Percentiles rank a stretch among this genome's conserved stretches.
Conservation (phyloP, 2,113 vertebrate genomes). For the Phyllostomus hastatus region DNA sequence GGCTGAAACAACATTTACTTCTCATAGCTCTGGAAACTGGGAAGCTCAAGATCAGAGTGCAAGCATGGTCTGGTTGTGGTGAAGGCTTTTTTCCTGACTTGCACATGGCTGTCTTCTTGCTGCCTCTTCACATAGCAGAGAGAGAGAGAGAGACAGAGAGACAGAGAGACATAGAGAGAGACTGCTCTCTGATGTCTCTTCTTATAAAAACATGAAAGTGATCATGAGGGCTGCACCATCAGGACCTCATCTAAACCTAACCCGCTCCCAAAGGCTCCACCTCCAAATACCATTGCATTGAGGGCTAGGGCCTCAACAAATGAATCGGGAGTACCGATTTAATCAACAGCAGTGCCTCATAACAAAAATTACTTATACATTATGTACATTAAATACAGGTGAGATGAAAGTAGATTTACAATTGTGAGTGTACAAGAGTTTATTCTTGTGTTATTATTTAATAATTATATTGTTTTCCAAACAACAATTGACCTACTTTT, state of each 20-base stretch:
- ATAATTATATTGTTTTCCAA: too few species aligned
- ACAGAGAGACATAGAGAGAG: too few species aligned
- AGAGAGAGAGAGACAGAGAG: too few species aligned
- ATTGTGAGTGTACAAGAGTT: too few species aligned
- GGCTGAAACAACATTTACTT: not conserved
- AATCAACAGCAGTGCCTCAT: not conserved
- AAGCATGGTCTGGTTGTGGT: not conserved
- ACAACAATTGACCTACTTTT: too few species aligned
- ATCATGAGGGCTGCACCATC: not conserved
- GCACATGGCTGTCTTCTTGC: not conserved
- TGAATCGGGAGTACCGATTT: not conserved
- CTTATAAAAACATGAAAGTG: not conserved
- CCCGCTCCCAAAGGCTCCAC: not conserved
- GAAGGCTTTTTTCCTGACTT: not conserved
- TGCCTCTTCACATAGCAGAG: not conserved
- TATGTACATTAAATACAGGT: not conserved
- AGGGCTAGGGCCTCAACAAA: not conserved
- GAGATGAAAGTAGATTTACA: too few species aligned
- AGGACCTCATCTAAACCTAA: not conserved
- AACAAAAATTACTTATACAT: not conserved
- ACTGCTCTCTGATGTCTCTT: not conserved
- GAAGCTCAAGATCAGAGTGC: not conserved
- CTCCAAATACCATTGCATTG: too few species aligned
- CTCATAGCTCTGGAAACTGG: not conserved
- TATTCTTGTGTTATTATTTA: too few species aligned